phyloP scores from a whole-genome alignment of 2,797 vertebrate genomes.

The Spatula versicolor region DNA sequence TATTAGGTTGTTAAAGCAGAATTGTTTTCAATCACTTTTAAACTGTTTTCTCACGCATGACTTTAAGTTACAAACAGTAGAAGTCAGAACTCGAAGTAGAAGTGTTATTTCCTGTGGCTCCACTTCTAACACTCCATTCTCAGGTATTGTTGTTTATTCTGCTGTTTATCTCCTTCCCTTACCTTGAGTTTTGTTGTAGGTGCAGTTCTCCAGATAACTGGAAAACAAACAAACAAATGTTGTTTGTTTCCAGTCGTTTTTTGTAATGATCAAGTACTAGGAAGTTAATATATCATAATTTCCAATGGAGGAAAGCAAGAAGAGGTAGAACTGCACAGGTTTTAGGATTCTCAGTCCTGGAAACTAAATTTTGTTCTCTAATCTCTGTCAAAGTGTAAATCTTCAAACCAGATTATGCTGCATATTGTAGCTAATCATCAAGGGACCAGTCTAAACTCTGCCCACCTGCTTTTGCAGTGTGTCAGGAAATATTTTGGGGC shows the following conservation, averaged over 20 bases:
- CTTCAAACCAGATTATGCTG: neutral
- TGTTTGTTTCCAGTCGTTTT: neutral
- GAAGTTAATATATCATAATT: neutral
- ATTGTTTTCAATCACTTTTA: neutral
- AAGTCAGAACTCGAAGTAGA: neutral
- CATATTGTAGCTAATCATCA: neutral
- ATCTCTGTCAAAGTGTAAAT: neutral
- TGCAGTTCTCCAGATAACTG: neutral
- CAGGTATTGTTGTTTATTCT: neutral
- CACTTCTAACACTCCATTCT: neutral
- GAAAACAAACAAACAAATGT: neutral
- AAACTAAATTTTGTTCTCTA: neutral
- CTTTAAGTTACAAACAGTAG: neutral
- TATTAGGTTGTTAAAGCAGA: neutral
- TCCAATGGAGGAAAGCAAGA: neutral
- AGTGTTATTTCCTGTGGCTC: neutral
- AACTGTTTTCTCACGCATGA: neutral
- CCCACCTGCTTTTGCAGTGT: neutral
- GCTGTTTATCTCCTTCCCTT: neutral
- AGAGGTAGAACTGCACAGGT: neutral
- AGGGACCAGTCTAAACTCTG: neutral
- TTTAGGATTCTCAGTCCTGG: neutral
- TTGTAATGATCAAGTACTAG: neutral
- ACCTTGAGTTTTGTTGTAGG: neutral
- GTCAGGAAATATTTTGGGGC: neutral